phyloP scores from a whole-genome alignment of 2,113 vertebrate genomes.

The Protobothrops mucrosquamatus region DNA sequence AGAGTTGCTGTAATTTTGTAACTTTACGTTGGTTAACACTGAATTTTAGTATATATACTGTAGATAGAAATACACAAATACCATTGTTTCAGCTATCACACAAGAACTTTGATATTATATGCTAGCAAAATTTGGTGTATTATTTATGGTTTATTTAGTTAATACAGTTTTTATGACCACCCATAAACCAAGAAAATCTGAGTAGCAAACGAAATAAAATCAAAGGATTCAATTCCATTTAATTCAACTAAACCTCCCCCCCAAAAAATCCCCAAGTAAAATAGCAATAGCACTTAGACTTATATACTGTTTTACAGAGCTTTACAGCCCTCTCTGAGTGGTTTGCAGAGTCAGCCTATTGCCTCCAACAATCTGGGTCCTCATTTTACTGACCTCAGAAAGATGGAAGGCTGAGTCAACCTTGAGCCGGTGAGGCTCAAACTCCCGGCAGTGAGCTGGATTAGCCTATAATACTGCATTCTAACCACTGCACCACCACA shows the following conservation, averaged over 20 bases:
- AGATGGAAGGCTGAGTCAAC: not conserved
- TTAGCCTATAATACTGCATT: not conserved
- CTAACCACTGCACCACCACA: not conserved
- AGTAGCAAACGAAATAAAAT: not conserved
- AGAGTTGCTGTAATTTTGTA: not conserved
- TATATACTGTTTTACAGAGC: not conserved
- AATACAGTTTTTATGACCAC: not conserved
- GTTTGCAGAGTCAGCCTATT: not conserved
- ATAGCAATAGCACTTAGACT: not conserved
- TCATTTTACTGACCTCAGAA: not conserved
- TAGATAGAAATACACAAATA: not conserved
- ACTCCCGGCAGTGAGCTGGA: not conserved
- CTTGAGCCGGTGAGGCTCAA: not conserved
- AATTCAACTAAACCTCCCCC: not conserved
- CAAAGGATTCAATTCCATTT: not conserved
- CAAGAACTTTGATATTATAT: not conserved
- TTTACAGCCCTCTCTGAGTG: not conserved
- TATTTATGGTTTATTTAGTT: not conserved
- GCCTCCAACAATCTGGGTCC: not conserved
- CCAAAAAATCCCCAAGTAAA: not conserved
- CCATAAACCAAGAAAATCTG: not conserved
- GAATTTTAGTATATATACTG: not conserved
- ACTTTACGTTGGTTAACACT: not conserved
- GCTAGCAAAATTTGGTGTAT: not conserved
- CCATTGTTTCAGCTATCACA: not conserved